These are phyloP conservation scores for Neomorphus geoffroyi DNA, from an alignment of 2,797 vertebrate species.

Conservation along the genomic window DNA sequence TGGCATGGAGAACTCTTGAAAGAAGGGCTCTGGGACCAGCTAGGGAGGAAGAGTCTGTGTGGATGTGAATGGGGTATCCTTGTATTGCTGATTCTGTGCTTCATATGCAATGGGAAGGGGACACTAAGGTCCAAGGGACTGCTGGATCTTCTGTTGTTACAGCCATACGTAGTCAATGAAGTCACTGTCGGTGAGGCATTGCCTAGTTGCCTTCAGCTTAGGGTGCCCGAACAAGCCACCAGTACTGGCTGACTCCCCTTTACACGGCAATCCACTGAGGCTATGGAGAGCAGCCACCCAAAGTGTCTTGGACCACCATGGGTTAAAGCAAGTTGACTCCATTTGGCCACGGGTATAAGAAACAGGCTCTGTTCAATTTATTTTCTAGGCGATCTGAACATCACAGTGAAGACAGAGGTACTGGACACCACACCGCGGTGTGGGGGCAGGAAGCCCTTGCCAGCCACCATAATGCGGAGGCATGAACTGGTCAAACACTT, in stretches of 20 bases:
- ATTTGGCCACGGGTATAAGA: background rate
- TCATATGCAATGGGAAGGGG: background rate
- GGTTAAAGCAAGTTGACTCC: background rate
- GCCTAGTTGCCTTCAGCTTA: background rate
- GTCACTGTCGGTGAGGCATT: background rate
- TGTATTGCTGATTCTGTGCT: background rate
- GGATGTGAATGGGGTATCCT: background rate
- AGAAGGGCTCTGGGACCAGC: background rate
- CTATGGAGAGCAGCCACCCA: background rate
- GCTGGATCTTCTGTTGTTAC: background rate
- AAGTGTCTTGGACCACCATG: background rate
- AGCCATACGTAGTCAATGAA: background rate
- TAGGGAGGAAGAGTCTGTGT: background rate
- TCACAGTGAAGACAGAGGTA: slow-evolving; percentile 53
- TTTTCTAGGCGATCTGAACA: slow-evolving; percentile 54
- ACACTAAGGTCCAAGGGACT: background rate
- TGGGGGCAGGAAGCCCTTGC: slow-evolving; percentile 7
- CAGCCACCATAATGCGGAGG: slow-evolving; percentile 9
- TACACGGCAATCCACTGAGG: fast-evolving
- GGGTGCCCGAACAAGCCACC: background rate
- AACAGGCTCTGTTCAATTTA: background rate
- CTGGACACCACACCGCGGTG: slow-evolving; percentile 21
- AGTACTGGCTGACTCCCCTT: background rate
- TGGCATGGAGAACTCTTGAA: background rate
- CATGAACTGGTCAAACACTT: slow-evolving; percentile 54